These are phyloP conservation scores for Neodiprion pinetum DNA, from an alignment of 1,140 invertebrate genomes.

Conservation along the genomic window DNA sequence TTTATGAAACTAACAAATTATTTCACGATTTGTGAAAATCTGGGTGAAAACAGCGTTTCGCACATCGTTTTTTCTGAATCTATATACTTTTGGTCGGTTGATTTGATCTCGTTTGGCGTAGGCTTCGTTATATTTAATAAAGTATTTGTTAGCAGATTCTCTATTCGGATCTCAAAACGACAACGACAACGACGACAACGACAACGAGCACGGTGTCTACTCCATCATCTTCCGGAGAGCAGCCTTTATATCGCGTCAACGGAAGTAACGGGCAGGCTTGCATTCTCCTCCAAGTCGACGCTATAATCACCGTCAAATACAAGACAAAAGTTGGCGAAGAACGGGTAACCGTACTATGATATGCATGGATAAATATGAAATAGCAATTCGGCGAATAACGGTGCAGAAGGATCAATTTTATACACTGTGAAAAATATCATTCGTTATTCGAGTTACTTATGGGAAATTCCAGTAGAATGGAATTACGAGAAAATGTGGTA, in stretches of 20 bases:
- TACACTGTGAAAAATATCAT: not conserved
- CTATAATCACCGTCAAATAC: constrained; percentile 70
- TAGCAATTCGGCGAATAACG: constrained; percentile 16
- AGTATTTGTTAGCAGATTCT: not conserved
- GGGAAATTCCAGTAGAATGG: too few species aligned
- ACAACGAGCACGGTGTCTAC: constrained; percentile 33
- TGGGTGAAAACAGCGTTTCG: too few species aligned
- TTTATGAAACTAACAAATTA: too few species aligned
- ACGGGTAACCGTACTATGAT: constrained; percentile 50
- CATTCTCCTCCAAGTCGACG: constrained; percentile 72
- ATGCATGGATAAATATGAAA: not conserved
- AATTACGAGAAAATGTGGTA: not conserved
- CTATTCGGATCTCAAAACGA: not conserved
- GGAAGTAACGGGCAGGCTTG: constrained; percentile 70
- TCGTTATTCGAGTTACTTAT: too few species aligned
- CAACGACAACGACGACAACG: constrained; percentile 24
- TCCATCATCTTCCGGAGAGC: constrained; percentile 35
- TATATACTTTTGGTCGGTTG: not conserved
- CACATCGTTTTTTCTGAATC: too few species aligned
- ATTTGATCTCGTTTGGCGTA: not conserved
- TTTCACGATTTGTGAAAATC: too few species aligned
- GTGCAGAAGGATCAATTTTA: not conserved
- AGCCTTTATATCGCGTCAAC: constrained; percentile 69
- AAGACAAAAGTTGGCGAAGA: constrained; percentile 71
- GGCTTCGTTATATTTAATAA: too few species aligned